phyloP scores from a whole-genome alignment of 2,113 vertebrate species.

The Neopipo cinnamomea region DNA sequence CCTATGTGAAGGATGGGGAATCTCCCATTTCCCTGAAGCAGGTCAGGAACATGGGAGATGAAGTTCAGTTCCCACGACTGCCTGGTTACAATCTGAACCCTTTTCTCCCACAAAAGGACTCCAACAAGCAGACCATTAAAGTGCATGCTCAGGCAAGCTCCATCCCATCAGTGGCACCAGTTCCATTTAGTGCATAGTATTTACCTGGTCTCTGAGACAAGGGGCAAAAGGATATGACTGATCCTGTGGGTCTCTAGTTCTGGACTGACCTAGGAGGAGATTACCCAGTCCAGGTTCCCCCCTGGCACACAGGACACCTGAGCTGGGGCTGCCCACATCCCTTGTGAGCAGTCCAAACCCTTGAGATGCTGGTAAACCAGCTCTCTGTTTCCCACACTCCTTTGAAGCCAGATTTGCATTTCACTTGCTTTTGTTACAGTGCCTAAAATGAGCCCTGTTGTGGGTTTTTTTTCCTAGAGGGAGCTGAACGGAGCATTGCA shows the following conservation, averaged over 20 bases:
- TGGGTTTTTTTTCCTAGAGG: neutral
- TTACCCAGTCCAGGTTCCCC: neutral
- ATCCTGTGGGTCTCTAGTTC: neutral
- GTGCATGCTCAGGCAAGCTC: neutral
- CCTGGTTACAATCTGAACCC: neutral
- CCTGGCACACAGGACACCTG: neutral
- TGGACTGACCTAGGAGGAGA: neutral
- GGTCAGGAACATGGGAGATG: neutral
- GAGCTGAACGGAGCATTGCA: neutral
- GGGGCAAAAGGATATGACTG: neutral
- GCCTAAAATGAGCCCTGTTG: neutral
- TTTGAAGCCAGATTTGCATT: constrained; percentile 46
- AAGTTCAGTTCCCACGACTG: neutral
- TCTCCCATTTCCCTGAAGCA: neutral
- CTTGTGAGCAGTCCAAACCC: neutral
- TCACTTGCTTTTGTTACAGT: constrained; percentile 13
- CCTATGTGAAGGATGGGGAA: neutral
- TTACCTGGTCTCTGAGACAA: neutral
- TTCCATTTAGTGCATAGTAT: neutral
- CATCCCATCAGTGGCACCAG: neutral
- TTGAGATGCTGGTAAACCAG: neutral
- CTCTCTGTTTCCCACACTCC: neutral
- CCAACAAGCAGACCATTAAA: neutral
- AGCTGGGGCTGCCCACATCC: neutral
- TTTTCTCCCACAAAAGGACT: neutral